These are phyloP conservation scores for Catamblyrhynchus diadema DNA, from an alignment of 2,797 vertebrate genomes.

Conservation along the genomic window DNA sequence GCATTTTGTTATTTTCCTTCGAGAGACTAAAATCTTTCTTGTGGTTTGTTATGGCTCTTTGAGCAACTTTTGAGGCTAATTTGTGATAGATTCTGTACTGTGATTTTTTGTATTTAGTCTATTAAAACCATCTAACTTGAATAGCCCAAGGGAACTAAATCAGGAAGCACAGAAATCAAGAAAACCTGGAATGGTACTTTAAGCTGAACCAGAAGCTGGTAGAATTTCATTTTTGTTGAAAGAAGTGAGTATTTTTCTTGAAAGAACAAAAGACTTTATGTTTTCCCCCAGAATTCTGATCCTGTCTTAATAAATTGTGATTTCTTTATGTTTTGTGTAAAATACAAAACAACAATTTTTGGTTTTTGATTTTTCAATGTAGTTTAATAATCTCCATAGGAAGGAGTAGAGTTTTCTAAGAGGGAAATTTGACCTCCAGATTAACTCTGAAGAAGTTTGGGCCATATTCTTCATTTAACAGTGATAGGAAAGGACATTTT, in stretches of 20 bases:
- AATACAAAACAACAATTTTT: neutral
- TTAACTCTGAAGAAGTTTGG: conserved; percentile 5
- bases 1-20: conserved; percentile 40
- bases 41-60: conserved; percentile 35
- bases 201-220: neutral
- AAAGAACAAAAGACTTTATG: neutral
- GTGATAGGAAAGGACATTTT: neutral
- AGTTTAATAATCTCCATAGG: neutral
- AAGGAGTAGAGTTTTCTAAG: conserved; percentile 7
- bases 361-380: neutral
- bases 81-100: conserved; percentile 19
- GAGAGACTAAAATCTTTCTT: conserved; percentile 42
- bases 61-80: conserved; percentile 30
- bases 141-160: conserved; percentile 22
- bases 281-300: neutral
- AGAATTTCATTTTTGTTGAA: neutral
- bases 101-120: conserved; percentile 23
- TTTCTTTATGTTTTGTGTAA: neutral
- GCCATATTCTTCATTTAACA: neutral
- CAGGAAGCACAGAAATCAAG: conserved; percentile 8
- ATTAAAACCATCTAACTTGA: conserved; percentile 39
- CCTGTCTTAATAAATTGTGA: conserved; percentile 1
- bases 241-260: neutral
- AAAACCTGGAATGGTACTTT: neutral
- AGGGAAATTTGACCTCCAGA: conserved; percentile 27